Evolutionary conservation across 2,888 invertebrate genomes (phyloP).

Genomic region (Ernsta delagoae): DNA sequence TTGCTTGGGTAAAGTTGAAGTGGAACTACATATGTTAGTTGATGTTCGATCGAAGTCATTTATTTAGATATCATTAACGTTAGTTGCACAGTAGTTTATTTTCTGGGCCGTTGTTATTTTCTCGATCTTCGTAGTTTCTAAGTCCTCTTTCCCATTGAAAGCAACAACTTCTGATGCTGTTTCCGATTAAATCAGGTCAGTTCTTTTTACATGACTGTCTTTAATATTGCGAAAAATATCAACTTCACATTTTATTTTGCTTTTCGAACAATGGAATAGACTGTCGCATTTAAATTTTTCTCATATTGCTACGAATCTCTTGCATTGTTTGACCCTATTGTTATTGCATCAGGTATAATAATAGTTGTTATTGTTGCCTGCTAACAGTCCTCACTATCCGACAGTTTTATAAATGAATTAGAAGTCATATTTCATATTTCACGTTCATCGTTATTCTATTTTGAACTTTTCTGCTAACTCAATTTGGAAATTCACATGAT

Average conservation of each 20-base stretch:
- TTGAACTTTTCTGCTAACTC: no score
- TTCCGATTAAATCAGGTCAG: constrained; percentile 7
- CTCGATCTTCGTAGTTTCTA: no score
- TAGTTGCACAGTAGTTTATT: no score
- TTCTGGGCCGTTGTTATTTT: background rate
- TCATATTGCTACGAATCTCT: constrained; percentile 15
- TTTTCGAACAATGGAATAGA: constrained; percentile 24
- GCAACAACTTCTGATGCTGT: constrained; percentile 4
- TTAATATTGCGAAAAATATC: constrained; percentile 8
- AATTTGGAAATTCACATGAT: no score
- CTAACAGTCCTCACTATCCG: background rate
- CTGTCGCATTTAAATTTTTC: constrained; percentile 23
- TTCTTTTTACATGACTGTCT: constrained; percentile 6
- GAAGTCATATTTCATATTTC: no score
- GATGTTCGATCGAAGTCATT: no score
- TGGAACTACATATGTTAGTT: no score
- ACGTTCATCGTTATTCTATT: no score
- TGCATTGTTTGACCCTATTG: constrained; percentile 22
- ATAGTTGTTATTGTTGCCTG: background rate
- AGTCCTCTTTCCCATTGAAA: constrained; percentile 7
- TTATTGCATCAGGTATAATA: background rate
- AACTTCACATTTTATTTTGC: constrained; percentile 17
- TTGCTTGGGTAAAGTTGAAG: no score
- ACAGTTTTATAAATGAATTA: background rate
- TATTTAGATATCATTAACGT: no score